Percentiles rank a stretch among this genome's conserved stretches.
phyloP scores from a whole-genome alignment of 2,113 vertebrate genomes.

The Carlito syrichta region DNA sequence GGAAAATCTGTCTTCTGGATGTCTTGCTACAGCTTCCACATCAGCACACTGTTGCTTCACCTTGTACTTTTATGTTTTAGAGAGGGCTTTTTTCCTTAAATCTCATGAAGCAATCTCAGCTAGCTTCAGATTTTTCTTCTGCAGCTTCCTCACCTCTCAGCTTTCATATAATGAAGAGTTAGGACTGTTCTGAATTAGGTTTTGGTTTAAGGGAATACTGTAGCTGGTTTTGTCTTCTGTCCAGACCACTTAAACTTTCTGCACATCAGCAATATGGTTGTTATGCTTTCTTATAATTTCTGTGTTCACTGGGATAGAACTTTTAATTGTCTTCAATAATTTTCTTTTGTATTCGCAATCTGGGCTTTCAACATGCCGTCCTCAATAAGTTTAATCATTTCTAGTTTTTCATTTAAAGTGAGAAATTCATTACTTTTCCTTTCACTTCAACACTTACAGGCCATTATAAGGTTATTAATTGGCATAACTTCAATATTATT shows the following conservation, averaged over 20 bases:
- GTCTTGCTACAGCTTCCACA: too few relatives aligned
- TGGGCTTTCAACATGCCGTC: background rate
- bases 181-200: background rate
- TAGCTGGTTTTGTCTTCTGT: background rate
- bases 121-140: background rate
- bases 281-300: background rate
- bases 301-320: background rate
- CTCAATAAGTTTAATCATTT: background rate
- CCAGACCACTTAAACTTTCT: background rate
- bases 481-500: background rate
- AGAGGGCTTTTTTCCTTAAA: too few relatives aligned
- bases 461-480: background rate
- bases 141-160: background rate
- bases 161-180: background rate
- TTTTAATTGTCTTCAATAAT: background rate
- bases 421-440: background rate
- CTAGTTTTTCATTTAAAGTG: background rate
- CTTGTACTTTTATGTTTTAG: too few relatives aligned
- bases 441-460: background rate
- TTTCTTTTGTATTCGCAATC: background rate
- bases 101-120: too few relatives aligned
- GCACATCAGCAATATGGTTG: background rate
- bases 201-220: background rate
- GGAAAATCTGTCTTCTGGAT: too few relatives aligned
- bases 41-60: too few relatives aligned